phyloP scores from a whole-genome alignment of 1,140 invertebrate species.

The Arctopsyche grandis region DNA sequence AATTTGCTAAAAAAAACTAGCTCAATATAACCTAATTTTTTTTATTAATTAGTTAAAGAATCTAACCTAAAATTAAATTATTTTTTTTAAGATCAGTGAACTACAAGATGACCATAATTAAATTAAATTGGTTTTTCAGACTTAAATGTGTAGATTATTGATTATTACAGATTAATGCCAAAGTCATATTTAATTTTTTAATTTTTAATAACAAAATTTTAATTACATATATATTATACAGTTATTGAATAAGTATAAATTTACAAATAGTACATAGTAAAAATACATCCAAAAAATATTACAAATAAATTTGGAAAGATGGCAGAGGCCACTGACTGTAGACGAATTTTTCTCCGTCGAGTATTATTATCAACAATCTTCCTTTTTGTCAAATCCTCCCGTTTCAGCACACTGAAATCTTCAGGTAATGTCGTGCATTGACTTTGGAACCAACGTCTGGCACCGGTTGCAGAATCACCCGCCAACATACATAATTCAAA shows the following conservation, averaged over 20 bases:
- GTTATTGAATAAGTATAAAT: neutral
- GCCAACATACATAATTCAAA: conserved; percentile 72
- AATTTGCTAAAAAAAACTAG: too few species aligned
- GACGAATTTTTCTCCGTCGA: neutral
- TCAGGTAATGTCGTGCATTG: conserved; percentile 67
- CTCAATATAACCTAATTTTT: too few species aligned
- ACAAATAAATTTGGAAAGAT: neutral
- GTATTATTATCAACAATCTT: neutral
- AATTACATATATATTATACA: neutral
- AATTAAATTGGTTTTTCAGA: too few species aligned
- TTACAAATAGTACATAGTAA: neutral
- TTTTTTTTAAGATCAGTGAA: too few species aligned
- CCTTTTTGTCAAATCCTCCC: conserved; percentile 17
- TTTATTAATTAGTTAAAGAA: too few species aligned
- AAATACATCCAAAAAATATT: neutral
- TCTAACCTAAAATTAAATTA: too few species aligned
- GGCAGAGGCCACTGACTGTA: neutral
- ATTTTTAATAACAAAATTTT: too few species aligned
- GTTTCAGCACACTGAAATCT: conserved; percentile 57
- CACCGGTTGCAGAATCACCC: conserved; percentile 67
- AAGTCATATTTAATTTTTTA: too few species aligned
- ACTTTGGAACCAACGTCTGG: conserved; percentile 68
- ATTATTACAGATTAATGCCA: too few species aligned
- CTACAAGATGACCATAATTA: too few species aligned
- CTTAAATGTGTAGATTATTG: too few species aligned